These are phyloP conservation scores for Lissocephala sabroskyi DNA, from an alignment of 2,888 invertebrate species.

Conservation along the genomic window DNA sequence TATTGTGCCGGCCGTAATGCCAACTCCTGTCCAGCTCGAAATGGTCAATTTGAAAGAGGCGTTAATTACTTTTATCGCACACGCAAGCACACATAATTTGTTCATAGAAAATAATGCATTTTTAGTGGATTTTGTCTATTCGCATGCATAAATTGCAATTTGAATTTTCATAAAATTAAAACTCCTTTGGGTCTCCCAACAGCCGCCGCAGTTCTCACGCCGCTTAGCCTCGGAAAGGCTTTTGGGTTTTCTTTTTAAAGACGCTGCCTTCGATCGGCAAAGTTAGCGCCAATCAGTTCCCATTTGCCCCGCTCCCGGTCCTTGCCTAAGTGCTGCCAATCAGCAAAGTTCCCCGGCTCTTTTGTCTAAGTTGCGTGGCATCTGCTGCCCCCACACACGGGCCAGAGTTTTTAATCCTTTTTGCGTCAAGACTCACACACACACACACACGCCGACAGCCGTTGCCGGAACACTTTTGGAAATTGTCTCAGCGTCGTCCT, in stretches of 20 bases:
- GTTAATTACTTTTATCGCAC: constrained; percentile 61
- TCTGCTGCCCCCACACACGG: no score
- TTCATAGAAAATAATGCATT: constrained; percentile 12
- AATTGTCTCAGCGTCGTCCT: constrained; percentile 27
- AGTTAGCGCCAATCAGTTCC: no score
- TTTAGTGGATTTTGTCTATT: constrained; percentile 9
- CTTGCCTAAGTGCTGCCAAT: neutral
- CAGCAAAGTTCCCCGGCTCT: neutral
- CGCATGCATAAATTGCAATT: constrained; percentile 26
- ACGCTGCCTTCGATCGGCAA: no score
- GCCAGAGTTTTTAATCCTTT: constrained; percentile 50
- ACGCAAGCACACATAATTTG: constrained; percentile 29
- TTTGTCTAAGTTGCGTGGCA: no score
- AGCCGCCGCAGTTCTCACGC: neutral
- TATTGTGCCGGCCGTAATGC: constrained; percentile 32
- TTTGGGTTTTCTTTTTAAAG: no score
- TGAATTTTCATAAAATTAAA: no score
- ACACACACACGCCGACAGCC: constrained; percentile 3
- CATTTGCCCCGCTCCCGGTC: neutral
- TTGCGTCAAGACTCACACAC: constrained; percentile 8
- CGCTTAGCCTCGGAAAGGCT: constrained; percentile 1
- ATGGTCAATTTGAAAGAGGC: constrained; percentile 42
- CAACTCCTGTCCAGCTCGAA: constrained; percentile 1
- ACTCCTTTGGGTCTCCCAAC: no score
- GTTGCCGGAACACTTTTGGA: constrained; percentile 11